phyloP scores from a whole-genome alignment of 2,797 vertebrate species.

The Hirundo rustica region DNA sequence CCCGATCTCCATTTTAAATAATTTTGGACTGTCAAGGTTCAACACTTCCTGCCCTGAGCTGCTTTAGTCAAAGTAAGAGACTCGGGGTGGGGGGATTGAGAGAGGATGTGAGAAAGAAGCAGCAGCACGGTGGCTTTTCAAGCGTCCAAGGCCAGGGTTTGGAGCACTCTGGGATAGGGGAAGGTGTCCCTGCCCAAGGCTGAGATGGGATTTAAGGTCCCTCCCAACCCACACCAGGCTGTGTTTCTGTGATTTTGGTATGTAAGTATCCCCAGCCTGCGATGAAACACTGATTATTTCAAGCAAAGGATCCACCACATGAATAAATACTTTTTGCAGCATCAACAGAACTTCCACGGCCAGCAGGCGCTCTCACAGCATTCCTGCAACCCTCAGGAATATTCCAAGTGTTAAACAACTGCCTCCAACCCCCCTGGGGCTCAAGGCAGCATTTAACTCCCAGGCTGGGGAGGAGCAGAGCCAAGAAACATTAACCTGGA shows the following conservation, averaged over 20 bases:
- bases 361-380: neutral
- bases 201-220: neutral
- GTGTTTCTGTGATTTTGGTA: neutral
- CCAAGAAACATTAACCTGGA: neutral
- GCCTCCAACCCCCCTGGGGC: neutral
- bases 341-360: neutral
- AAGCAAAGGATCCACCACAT: neutral
- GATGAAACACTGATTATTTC: neutral
- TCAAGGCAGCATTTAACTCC: neutral
- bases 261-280: neutral
- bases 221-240: neutral
- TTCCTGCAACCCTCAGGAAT: neutral
- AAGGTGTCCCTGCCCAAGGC: neutral
- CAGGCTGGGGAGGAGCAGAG: neutral
- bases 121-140: neutral
- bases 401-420: neutral
- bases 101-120: neutral
- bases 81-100: neutral
- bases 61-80: neutral
- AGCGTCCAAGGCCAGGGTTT: neutral
- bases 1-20: rapidly evolving
- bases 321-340: neutral
- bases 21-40: neutral
- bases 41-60: neutral
- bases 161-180: neutral